Evolutionary conservation across 1,140 invertebrate species (phyloP), one percentile per base, ranked within the genome.

Genomic region (Calephelis nemesis): DNA sequence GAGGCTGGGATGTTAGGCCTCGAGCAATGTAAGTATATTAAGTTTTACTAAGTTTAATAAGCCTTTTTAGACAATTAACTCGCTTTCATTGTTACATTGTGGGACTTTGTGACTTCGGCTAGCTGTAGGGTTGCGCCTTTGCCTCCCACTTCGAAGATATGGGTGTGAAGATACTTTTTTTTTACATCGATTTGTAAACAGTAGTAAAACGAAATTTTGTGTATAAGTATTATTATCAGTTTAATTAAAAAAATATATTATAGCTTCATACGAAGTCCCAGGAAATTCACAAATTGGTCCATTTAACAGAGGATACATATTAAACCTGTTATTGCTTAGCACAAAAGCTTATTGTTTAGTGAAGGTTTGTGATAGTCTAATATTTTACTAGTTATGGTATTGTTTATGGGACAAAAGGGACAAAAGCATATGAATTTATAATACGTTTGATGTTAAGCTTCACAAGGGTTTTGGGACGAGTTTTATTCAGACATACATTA

Each of bases 381-480:
- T 74, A 68, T 70, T 68, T 74, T 69, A 63, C 58, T 69, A 65
- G 74, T 70, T 70, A 71, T 71, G 65, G 74, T 78, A 66, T 69
- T 70, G 69, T 66, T 67, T 70, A 45, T 64, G n/a, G 42, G 58
- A 70, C 75, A 73, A 75, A 75, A 74, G 73, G 75, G 72, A 71
- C 72, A 47, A 73, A 69, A 74, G 68, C 81, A 74, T 79, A 84
- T 84, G 77, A 84, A 84, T 84, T 84, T 80, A 84, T 84, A 82
- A 84, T 84, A 82, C 72, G 79, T 78, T 76, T 70, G 67, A 74
- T 66, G 72, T 54, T 77, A 75, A 79, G 77, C 72, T 70, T 65
- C 65, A 69, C 12, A 62, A 62, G 73, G 68, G 63, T 63, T 54
- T 5, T 65, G 73, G 40, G 70, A 65, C 68, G 63, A 74, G 72